Conservation (phyloP, 1,140 invertebrate species). For the Drosophila funebris region DNA sequence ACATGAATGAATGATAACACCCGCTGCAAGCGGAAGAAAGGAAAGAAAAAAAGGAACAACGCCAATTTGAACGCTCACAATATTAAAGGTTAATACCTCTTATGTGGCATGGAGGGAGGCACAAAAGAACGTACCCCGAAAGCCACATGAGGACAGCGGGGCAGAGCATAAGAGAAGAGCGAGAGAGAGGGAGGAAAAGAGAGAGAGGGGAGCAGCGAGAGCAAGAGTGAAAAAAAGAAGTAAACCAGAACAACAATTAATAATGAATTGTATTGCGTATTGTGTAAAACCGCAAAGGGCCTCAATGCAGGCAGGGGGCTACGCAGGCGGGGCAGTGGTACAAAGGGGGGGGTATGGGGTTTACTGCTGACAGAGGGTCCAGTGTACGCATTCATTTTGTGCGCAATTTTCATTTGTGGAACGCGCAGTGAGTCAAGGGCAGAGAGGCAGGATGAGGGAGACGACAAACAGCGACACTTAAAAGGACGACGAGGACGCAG, state of each 20-base stretch:
- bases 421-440: background rate
- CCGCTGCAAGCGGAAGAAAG: conserved; percentile 1
- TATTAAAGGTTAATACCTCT: conserved; percentile 65
- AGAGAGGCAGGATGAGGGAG: background rate
- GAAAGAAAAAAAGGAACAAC: conserved; percentile 2
- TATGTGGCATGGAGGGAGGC: background rate
- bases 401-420: conserved; percentile 43
- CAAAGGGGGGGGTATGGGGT: background rate
- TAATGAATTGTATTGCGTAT: conserved; percentile 81
- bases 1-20: background rate
- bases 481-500: conserved; percentile 41
- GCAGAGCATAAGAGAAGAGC: background rate
- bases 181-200: background rate
- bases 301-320: background rate
- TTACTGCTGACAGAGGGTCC: conserved; percentile 25
- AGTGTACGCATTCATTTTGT: conserved; percentile 69
- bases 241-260: conserved; percentile 78
- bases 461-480: conserved; percentile 28
- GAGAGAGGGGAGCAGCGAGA: background rate
- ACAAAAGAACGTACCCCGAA: conserved; percentile 1
- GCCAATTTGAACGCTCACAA: conserved; percentile 37
- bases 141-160: conserved; percentile 2
- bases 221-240: conserved; percentile 25
- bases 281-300: conserved; percentile 67
- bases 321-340: background rate